These are phyloP conservation scores for Platorchestia sp. DNA, from an alignment of 1,140 invertebrate genomes.

Conservation along the genomic window DNA sequence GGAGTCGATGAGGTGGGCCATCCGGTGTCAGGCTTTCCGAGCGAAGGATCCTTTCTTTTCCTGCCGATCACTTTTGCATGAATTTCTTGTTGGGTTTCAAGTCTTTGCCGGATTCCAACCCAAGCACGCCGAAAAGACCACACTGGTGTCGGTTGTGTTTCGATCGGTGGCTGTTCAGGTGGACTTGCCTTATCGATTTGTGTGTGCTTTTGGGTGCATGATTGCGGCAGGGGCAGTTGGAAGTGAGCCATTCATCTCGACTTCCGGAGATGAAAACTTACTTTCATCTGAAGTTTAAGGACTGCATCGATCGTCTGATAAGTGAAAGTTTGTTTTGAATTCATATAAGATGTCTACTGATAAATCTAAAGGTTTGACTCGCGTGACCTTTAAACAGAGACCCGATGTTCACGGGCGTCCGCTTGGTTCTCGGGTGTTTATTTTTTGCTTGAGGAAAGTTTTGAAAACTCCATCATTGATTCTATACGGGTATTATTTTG, in stretches of 20 bases:
- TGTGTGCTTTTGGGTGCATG: neutral
- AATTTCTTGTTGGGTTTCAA: neutral
- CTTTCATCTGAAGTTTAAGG: neutral
- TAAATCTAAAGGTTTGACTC: neutral
- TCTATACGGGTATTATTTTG: neutral
- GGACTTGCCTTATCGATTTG: neutral
- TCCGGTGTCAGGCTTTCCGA: constrained; percentile 38
- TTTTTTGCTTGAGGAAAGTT: neutral
- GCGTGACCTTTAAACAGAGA: neutral
- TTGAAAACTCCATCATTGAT: neutral
- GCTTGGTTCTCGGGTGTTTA: neutral
- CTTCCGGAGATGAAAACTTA: neutral
- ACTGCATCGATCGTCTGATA: neutral
- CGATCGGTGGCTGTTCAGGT: neutral
- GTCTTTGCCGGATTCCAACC: neutral
- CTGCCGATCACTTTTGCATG: neutral
- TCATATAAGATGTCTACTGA: neutral
- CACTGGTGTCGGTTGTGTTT: neutral
- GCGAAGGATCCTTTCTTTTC: neutral
- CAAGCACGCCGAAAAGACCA: neutral
- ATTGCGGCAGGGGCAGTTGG: neutral
- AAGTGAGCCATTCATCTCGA: neutral
- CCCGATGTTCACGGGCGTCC: too few species aligned
- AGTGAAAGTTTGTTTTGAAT: neutral
- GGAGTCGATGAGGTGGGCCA: constrained; percentile 50